These are phyloP conservation scores for Hozukius guyotensis DNA, from an alignment of 2,797 vertebrate species.

Conservation along the genomic window DNA sequence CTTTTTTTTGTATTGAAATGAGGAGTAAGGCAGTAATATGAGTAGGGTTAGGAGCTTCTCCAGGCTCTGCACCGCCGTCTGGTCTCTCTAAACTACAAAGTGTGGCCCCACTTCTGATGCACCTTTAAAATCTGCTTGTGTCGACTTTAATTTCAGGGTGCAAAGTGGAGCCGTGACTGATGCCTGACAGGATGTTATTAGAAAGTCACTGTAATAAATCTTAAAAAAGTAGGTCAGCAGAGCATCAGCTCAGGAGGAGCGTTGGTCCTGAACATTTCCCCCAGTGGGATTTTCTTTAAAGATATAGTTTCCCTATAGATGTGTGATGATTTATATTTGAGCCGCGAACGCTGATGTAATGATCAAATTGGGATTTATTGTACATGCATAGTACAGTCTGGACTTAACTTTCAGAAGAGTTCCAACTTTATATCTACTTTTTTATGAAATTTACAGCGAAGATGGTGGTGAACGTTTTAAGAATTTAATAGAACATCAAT, in stretches of 20 bases:
- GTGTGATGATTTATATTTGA: slow-evolving; percentile 10
- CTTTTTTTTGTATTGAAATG: slow-evolving; percentile 18
- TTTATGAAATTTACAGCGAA: neutral
- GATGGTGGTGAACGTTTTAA: neutral
- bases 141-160: slow-evolving; percentile 37
- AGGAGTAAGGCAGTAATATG: neutral
- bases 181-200: slow-evolving; percentile 48
- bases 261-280: neutral
- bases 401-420: neutral
- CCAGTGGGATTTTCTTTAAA: neutral
- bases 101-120: neutral
- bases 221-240: slow-evolving; percentile 52
- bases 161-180: slow-evolving; percentile 39
- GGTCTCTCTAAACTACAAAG: slow-evolving; percentile 18
- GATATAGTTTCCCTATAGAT: neutral
- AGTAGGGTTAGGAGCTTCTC: slow-evolving; percentile 7
- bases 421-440: neutral
- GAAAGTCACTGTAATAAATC: slow-evolving; percentile 47
- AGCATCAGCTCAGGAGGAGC: slow-evolving; percentile 5
- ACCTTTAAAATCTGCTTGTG: slow-evolving; percentile 26
- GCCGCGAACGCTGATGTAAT: slow-evolving; percentile 12
- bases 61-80: neutral
- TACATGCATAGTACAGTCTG: neutral
- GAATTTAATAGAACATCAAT: neutral
- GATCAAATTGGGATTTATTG: slow-evolving; percentile 1